Evolutionary conservation across 1,140 invertebrate genomes (phyloP), one percentile per base, ranked within the genome.

Genomic region (Bombus pascuorum): DNA sequence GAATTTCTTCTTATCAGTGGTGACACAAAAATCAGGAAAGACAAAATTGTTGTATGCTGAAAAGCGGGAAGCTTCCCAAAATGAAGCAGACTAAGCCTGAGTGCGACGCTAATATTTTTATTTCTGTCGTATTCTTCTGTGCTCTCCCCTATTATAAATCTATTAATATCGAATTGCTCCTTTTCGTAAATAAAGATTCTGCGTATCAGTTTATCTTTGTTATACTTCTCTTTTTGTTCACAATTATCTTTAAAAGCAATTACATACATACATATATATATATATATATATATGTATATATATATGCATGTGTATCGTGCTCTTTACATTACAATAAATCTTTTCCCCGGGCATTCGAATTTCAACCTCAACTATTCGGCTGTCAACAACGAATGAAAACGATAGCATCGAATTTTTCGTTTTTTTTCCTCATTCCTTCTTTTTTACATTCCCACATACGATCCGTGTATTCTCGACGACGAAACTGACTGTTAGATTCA

Each of bases 321-420:
- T 92, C 85, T 88, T 90, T 92, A 92, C 85, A 90, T 82, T 87
- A 88, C 83, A 87, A 25, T 76, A 25, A 39, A 39, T 25, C 34
- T 76, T n/a, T 74, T 34, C 65, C 75, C 62, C 42, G 32, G 57
- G 28, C 78, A 53, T 66, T 80, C 71, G 37, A 83, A 28, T 39
- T 71, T 78, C 76, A 71, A n/a, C 47, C 70, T 59, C 34, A 73
- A 39, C 57, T 59, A 87, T 37, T 57, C 22, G 65, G 68, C 68
- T 65, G 37, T 88, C 78, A 77, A 77, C 32, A 28, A 70, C 25
- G 44, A 80, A 18, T 10, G 42, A 53, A 53, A 53, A 47, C 28
- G 6, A 15, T 32, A 71, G 13, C 25, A 32, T 57, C 22, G 37
- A 59, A 74, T 83, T 53, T 32, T 44, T 1, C 22, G 2, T 28